These are phyloP conservation scores for Falco novaeseelandiae DNA, from an alignment of 2,797 vertebrate genomes.

Conservation along the genomic window DNA sequence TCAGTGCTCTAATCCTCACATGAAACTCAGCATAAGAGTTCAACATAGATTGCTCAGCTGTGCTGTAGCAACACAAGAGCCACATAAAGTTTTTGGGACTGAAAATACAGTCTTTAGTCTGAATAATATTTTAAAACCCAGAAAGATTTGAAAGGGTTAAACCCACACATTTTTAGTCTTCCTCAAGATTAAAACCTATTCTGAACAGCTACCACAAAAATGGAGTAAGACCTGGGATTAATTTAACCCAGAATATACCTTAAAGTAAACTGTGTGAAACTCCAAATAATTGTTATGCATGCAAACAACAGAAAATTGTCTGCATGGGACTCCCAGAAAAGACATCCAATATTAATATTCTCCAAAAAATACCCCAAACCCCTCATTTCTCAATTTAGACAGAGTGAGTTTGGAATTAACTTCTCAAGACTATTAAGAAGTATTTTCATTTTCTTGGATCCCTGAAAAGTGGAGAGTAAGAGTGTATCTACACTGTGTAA, in stretches of 20 bases:
- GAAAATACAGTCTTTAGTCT: not conserved
- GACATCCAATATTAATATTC: not conserved
- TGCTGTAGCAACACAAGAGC: not conserved
- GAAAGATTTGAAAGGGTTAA: not conserved
- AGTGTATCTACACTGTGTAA: not conserved
- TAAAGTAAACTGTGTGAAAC: not conserved
- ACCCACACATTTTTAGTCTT: not conserved
- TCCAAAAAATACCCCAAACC: accelerated
- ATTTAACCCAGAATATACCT: not conserved
- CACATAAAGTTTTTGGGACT: not conserved
- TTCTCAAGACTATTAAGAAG: not conserved
- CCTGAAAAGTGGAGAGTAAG: not conserved
- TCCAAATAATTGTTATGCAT: not conserved
- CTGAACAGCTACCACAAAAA: not conserved
- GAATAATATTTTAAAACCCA: not conserved
- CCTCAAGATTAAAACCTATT: not conserved
- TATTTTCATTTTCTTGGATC: not conserved
- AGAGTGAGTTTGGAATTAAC: not conserved
- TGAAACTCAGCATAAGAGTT: not conserved
- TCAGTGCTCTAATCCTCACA: not conserved
- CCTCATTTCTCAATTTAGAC: not conserved
- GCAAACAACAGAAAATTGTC: not conserved
- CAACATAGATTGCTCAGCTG: not conserved
- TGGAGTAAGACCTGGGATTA: not conserved
- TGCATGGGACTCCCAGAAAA: not conserved